Base-by-base conservation (phyloP, 2,113 vertebrate species). In the Bucco capensis region DNA sequence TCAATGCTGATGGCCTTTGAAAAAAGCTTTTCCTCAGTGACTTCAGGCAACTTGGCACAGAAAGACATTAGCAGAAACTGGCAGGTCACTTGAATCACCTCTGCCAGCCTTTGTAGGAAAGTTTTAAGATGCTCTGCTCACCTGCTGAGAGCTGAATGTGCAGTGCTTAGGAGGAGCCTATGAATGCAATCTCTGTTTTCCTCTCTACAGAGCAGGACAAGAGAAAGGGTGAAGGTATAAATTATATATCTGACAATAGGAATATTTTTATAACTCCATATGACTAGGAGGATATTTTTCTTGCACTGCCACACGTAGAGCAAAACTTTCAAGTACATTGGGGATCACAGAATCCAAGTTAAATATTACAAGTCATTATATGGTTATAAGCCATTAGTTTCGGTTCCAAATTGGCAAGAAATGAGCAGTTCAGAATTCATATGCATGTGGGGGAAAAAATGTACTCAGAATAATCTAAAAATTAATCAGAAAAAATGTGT, bases 401-500 rank as follows among this genome's bases (percentile, higher is more conserved):
- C 46, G 13, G 25, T 79, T 96, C 65, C 90, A 96, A 97, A 90
- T 44, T 95, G 93, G 74, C 74, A 94, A 94, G 82, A 90, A 96
- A 83, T 50, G 62, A 89, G 83, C 86, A 74, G 86, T 94, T 95
- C 62, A 81, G 72, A 71, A 94, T 93, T 79, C 84, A 77, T 95
- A 94, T 82, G 42, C 58, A 86, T 90, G 83, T 92, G 77, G 82
- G 77, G 82, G 79, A 60, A 96, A 80, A 92, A 95, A 94, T 80
- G 84, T 88, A 92, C 57, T 90, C 79, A 92, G 74, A 91, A 96
- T 96, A 96, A 92, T 86, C 67, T 94, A 91, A 96, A 97, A 96
- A 95, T 90, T 96, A 97, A 95, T 97, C 95, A 90, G 86, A 83
- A 97, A 96, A 90, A 93, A 66, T 82, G 77, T 51, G 73, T 93